Percentiles rank a stretch among this genome's conserved stretches.
Evolutionary conservation across 2,888 invertebrate genomes (phyloP).

Genomic region (Lepidochrysops patricia): DNA sequence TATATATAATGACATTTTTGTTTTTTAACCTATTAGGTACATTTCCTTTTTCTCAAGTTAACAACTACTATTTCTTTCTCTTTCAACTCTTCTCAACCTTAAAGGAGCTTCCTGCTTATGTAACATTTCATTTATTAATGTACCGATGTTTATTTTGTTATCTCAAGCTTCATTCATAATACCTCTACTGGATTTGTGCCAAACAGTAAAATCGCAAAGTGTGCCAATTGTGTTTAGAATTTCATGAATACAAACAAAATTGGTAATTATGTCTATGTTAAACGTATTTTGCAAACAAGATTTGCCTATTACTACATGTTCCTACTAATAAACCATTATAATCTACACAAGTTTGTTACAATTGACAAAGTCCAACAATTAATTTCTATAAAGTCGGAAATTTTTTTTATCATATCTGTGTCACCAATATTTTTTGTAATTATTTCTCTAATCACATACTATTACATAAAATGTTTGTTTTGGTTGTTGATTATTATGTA

Average conservation of each 20-base stretch:
- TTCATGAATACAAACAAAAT: slow-evolving; percentile 11
- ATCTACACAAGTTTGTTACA: too few species aligned
- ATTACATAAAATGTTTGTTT: slow-evolving; percentile 33
- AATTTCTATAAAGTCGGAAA: too few species aligned
- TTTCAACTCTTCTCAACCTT: too few species aligned
- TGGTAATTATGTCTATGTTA: slow-evolving; percentile 19
- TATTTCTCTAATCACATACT: not conserved
- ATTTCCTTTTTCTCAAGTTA: too few species aligned
- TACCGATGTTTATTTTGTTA: not conserved
- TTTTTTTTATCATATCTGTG: too few species aligned
- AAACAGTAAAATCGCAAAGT: slow-evolving; percentile 17
- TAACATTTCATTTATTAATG: not conserved
- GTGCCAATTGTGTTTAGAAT: slow-evolving; percentile 17
- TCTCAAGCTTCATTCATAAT: slow-evolving; percentile 19
- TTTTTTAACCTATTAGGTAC: too few species aligned
- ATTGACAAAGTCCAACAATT: too few species aligned
- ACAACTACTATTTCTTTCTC: too few species aligned
- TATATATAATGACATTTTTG: too few species aligned
- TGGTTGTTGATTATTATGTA: slow-evolving; percentile 40
- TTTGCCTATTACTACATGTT: slow-evolving; percentile 13
- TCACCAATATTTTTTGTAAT: too few species aligned
- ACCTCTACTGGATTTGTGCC: slow-evolving; percentile 22
- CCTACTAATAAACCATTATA: too few species aligned
- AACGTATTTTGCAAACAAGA: not conserved
- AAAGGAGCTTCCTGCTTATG: too few species aligned